Percentiles rank a stretch among this genome's conserved stretches.
Evolutionary conservation across 2,888 invertebrate species (phyloP).

Genomic region (Torymus texanus): DNA sequence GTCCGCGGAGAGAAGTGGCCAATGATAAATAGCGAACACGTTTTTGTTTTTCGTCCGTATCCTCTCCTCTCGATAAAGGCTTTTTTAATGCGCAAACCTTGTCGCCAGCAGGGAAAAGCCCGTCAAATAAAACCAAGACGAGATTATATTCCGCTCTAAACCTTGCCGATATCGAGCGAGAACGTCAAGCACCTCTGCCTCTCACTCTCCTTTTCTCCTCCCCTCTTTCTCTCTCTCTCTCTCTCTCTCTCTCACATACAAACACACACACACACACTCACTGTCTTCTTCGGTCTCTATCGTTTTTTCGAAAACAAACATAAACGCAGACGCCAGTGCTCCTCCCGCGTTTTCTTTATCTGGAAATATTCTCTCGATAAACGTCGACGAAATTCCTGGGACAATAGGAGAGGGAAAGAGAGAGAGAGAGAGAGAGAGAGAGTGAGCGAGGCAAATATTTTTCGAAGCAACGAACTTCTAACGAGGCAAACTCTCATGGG

Average conservation of each 20-base stretch:
- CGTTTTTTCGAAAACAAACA: slow-evolving; percentile 9
- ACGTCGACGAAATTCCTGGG: slow-evolving; percentile 46
- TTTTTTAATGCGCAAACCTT: slow-evolving; percentile 47
- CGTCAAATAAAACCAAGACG: background rate
- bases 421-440: background rate
- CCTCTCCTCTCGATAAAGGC: slow-evolving; percentile 23
- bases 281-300: background rate
- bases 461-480: slow-evolving; percentile 47
- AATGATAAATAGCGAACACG: slow-evolving; percentile 47
- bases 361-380: slow-evolving; percentile 40
- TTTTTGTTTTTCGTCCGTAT: slow-evolving; percentile 16
- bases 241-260: too few species aligned
- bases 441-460: slow-evolving; percentile 41
- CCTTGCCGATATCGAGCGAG: background rate
- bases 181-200: slow-evolving; percentile 2
- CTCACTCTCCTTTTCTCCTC: background rate
- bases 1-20: slow-evolving; percentile 6
- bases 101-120: slow-evolving; percentile 17
- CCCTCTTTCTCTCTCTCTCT: background rate
- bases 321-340: background rate
- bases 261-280: background rate
- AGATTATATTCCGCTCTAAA: background rate
- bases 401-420: slow-evolving; percentile 38
- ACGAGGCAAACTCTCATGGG: slow-evolving; percentile 52
- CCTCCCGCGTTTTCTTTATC: slow-evolving; percentile 35